A percentile compares a stretch with the other conserved stretches of the same genome.
Evolutionary conservation across 2,113 vertebrate genomes (phyloP).

Genomic region (Chamaea fasciata): DNA sequence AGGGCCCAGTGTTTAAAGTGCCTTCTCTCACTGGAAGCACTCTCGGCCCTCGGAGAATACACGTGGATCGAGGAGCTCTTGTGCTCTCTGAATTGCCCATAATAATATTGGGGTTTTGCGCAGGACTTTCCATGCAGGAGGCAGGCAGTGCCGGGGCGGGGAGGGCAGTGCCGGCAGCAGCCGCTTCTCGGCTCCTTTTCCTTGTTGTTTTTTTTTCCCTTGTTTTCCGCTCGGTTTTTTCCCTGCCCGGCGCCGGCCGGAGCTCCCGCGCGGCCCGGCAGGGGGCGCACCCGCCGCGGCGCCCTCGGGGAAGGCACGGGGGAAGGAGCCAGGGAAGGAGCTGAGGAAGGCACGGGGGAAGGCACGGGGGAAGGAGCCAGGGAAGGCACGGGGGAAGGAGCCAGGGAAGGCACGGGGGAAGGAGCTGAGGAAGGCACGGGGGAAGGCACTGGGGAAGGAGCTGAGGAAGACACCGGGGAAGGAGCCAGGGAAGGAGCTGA

Average conservation of each 20-base stretch:
- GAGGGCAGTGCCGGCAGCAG: not conserved
- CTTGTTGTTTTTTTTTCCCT: no score
- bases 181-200: no score
- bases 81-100: not conserved
- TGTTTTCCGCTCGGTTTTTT: rapidly evolving
- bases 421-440: no score
- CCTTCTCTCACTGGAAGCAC: rapidly evolving
- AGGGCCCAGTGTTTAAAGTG: no score
- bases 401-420: no score
- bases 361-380: no score
- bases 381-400: no score
- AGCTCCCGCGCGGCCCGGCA: not conserved
- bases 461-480: not conserved
- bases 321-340: no score
- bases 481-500: no score
- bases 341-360: no score
- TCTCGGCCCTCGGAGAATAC: rapidly evolving
- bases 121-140: rapidly evolving
- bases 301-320: not conserved
- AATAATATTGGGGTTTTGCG: rapidly evolving
- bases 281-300: not conserved
- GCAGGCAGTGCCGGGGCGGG: rapidly evolving
- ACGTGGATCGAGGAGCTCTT: rapidly evolving
- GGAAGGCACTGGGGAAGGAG: no score
- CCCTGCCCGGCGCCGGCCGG: no score